phyloP scores from a whole-genome alignment of 2,797 vertebrate species.

The Anomalospiza imberbis region DNA sequence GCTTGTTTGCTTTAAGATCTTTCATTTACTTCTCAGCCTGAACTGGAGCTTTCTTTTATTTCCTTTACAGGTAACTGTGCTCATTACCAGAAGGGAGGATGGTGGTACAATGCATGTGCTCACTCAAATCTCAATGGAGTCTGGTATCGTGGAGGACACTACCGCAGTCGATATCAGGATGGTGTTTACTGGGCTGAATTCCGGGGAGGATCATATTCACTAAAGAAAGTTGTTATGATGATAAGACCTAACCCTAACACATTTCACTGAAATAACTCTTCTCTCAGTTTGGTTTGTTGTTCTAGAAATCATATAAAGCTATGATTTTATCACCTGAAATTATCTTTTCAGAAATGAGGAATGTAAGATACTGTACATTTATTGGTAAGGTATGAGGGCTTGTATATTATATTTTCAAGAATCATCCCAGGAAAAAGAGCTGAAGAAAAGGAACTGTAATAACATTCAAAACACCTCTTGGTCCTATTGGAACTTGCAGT shows the following conservation, averaged over 20 bases:
- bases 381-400: not conserved
- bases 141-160: conserved; percentile 97
- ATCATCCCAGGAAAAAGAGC: not conserved
- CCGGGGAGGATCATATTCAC: conserved; percentile 93
- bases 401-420: conserved; percentile 48
- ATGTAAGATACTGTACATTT: conserved; percentile 66
- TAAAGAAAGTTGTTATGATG: conserved; percentile 92
- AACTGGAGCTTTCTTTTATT: not conserved
- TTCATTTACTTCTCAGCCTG: not conserved
- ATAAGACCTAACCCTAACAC: conserved; percentile 98
- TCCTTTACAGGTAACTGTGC: conserved; percentile 89
- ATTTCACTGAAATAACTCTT: conserved; percentile 82
- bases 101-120: conserved; percentile 99
- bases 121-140: conserved; percentile 98
- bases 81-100: conserved; percentile 98
- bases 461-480: not conserved
- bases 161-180: conserved; percentile 96
- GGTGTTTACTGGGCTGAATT: conserved; percentile 99
- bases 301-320: not conserved
- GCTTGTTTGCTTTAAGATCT: not conserved
- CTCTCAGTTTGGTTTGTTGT: not conserved
- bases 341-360: conserved; percentile 20
- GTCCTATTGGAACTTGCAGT: conserved; percentile 11
- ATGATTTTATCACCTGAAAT: not conserved
- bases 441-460: not conserved